Evolutionary conservation across 2,797 vertebrate species (phyloP).

Genomic region (Falco novaeseelandiae): DNA sequence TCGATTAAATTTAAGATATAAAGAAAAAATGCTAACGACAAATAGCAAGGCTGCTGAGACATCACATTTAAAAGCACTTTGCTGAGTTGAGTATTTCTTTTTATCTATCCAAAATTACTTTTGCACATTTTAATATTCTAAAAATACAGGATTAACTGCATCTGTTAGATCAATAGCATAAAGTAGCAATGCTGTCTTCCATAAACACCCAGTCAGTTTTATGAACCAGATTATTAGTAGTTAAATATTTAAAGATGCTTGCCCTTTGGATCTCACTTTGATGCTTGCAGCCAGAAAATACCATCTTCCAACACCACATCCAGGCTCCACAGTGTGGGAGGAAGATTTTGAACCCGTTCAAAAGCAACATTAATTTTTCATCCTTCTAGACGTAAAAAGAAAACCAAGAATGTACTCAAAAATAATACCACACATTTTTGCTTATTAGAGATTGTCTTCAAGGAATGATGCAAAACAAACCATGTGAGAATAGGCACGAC

Average conservation of each 20-base stretch:
- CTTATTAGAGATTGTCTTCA: not conserved
- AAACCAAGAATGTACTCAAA: not conserved
- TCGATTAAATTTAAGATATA: constrained; percentile 36
- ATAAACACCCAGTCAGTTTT: constrained; percentile 1
- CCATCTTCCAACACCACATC: constrained; percentile 7
- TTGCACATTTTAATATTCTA: constrained; percentile 9
- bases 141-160: constrained; percentile 33
- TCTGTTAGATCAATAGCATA: constrained; percentile 29
- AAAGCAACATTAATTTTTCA: constrained; percentile 14
- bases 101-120: not conserved
- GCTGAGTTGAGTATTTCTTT: constrained; percentile 17
- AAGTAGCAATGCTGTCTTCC: not conserved
- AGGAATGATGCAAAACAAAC: not conserved
- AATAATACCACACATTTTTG: not conserved
- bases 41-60: constrained; percentile 15
- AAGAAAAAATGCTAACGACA: not conserved
- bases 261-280: constrained; percentile 50
- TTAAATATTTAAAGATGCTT: constrained; percentile 60
- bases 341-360: constrained; percentile 40
- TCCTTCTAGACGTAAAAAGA: constrained; percentile 15
- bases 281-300: constrained; percentile 17
- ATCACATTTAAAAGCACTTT: constrained; percentile 25
- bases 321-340: constrained; percentile 25
- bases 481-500: not conserved
- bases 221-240: constrained; percentile 35